These are phyloP conservation scores for Peromyscus melanophrys DNA, from an alignment of 2,797 vertebrate species.

Conservation along the genomic window DNA sequence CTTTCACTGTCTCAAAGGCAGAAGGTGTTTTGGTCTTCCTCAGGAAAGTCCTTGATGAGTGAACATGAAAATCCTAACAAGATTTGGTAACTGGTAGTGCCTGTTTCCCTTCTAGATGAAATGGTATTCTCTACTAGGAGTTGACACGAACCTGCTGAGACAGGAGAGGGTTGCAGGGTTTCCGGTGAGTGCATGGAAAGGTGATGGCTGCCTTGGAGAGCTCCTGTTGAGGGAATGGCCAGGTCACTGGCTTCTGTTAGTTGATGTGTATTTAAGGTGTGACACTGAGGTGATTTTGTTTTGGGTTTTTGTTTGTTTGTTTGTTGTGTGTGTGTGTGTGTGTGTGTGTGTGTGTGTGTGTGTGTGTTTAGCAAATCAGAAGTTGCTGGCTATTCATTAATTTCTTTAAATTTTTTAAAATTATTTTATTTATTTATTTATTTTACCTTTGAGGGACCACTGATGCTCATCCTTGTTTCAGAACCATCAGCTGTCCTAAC, in stretches of 20 bases:
- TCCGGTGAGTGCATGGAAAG: not conserved
- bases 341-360: no score
- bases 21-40: not conserved
- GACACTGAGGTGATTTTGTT: not conserved
- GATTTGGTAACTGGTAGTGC: constrained; percentile 34
- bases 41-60: not conserved
- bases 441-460: not conserved
- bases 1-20: not conserved
- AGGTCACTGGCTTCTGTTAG: not conserved
- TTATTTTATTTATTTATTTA: not conserved
- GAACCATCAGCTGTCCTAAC: not conserved
- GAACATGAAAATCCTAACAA: not conserved
- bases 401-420: no score
- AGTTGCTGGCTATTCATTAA: not conserved
- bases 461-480: not conserved
- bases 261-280: constrained; percentile 12
- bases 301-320: no score
- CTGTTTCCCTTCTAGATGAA: not conserved
- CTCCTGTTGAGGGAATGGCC: not conserved
- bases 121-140: not conserved
- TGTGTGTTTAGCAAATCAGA: not conserved
- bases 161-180: not conserved
- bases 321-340: no score
- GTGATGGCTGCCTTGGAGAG: not conserved
- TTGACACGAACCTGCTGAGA: not conserved